phyloP scores from a whole-genome alignment of 2,888 invertebrate genomes.

The Thereva nobilitata region DNA sequence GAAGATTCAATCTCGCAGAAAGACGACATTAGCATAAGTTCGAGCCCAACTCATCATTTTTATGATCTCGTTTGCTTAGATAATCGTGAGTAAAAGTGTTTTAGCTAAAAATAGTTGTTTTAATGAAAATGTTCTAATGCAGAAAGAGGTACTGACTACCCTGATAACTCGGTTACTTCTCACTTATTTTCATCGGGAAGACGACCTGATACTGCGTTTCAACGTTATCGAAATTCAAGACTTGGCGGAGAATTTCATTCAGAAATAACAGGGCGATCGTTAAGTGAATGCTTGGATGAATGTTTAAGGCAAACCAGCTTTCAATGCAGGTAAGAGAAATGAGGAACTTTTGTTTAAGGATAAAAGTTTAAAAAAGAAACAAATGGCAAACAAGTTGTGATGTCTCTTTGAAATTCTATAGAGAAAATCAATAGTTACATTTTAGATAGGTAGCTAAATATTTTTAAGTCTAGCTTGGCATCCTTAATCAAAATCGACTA shows the following conservation, averaged over 20 bases:
- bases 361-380: no score
- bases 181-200: conserved; percentile 81
- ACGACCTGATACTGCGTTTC: conserved; percentile 85
- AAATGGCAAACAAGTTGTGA: no score
- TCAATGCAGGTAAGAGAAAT: conserved; percentile 65
- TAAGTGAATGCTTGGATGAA: conserved; percentile 89
- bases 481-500: no score
- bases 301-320: conserved; percentile 87
- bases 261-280: conserved; percentile 83
- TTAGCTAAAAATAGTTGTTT: conserved; percentile 36
- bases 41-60: conserved; percentile 83
- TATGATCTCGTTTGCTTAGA: conserved; percentile 88
- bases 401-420: no score
- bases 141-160: conserved; percentile 88
- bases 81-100: conserved; percentile 73
- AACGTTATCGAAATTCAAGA: conserved; percentile 79
- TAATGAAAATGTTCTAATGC: conserved; percentile 44
- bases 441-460: no score
- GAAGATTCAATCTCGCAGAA: conserved; percentile 89
- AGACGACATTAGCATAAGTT: conserved; percentile 83
- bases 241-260: conserved; percentile 88
- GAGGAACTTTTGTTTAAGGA: neutral
- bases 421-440: no score
- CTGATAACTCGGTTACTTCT: conserved; percentile 83
- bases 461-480: no score